Base-by-base conservation (phyloP, 2,797 vertebrate genomes). In the Sebastes dallii region DNA sequence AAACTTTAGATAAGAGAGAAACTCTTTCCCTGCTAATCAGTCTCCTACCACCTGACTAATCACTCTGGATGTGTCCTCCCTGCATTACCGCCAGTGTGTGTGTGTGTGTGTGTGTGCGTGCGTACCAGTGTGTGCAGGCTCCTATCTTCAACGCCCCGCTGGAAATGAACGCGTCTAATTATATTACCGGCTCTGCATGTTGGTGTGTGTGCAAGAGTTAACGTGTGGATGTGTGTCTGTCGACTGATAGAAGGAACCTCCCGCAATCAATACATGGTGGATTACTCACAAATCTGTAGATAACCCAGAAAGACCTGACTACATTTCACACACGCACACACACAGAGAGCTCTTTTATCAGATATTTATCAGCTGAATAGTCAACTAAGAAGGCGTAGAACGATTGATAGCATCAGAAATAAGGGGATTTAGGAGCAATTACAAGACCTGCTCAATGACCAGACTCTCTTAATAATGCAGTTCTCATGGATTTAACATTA, bases 271-370 rank as follows among this genome's bases (percentile, higher is more conserved):
- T 90, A 90, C 46, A 42, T 8, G 62, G 39, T 60, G 91, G 87
- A 91, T 91, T 85, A 86, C 52, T 77, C 69, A 18, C 69, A 75
- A 81, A 77, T 75, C 72, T 83, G 50, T 60, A 83, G 84, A 89
- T 85, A 86, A 85, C 74, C 86, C 18, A 59, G 12, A 77, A 88
- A 72, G 24, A 77, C 52, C 27, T 12, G 22, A 52, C 50, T 34
- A 62, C 20, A 62, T 34, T 62, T 62, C 60, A 67, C 64, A 46
- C 75, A 66, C 75, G 55, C 62, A 59, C 46, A 65, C 54, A 62
- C 54, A 67, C 30, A 36, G 13, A 55, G 3, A 22, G 27, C 34
- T 71, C 6, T 36, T 18, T 59, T 66, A 65, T 66, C 60, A 66
- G 60, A 78, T 52, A 55, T 62, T 12, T 11, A 62, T 75, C 69